Conservation (phyloP, 2,797 vertebrate species). For the Mus minutoides region DNA sequence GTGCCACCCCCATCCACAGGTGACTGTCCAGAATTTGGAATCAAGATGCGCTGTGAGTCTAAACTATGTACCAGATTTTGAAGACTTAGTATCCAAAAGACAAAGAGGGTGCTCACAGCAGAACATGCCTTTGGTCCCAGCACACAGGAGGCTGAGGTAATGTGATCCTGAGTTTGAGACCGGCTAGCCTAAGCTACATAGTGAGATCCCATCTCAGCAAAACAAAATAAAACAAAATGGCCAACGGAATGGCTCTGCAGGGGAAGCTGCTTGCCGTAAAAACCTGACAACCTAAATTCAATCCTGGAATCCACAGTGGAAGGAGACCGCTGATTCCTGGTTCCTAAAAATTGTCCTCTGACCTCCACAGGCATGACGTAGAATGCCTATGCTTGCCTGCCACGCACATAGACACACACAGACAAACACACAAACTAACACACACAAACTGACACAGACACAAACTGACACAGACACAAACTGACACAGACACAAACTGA, state of each 20-base stretch:
- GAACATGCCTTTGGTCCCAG: background rate
- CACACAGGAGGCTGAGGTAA: background rate
- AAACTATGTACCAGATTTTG: background rate
- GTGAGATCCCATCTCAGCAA: background rate
- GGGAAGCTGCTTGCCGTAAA: background rate
- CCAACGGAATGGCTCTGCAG: background rate
- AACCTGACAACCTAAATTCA: background rate
- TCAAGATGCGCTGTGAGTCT: background rate
- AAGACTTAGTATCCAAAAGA: background rate
- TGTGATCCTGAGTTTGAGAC: background rate
- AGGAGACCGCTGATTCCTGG: background rate
- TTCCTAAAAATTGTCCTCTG: background rate
- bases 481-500: fast-evolving
- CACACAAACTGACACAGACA: fast-evolving
- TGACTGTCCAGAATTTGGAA: background rate
- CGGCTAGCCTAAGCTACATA: background rate
- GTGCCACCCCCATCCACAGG: fast-evolving
- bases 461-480: background rate
- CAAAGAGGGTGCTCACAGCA: background rate
- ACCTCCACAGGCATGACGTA: background rate
- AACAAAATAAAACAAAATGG: background rate
- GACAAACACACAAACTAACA: too few relatives aligned
- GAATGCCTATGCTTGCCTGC: background rate
- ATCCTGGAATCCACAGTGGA: background rate
- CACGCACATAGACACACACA: fast-evolving